Conservation (phyloP, 2,113 vertebrate species). For the Thalassoma bifasciatum region DNA sequence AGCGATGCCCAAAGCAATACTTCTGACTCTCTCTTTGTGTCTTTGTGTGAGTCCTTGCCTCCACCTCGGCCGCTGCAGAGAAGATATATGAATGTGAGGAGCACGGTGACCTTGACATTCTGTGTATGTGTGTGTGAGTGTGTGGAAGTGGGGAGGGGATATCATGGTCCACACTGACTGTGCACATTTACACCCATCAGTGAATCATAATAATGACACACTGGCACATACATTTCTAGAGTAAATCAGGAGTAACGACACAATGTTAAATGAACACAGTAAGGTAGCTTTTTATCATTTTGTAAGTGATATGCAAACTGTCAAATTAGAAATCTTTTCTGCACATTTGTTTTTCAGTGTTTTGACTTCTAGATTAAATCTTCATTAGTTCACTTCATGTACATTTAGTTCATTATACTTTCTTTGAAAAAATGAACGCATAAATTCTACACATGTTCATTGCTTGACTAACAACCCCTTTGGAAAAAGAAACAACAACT, state of each 20-base stretch:
- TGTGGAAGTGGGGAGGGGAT: constrained; percentile 33
- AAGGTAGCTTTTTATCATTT: neutral
- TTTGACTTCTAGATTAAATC: no score
- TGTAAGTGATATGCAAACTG: neutral
- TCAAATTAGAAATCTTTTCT: neutral
- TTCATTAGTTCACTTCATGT: neutral
- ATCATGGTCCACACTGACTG: constrained; percentile 25
- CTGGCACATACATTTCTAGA: constrained; percentile 2
- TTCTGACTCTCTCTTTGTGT: constrained; percentile 60
- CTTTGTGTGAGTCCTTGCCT: constrained; percentile 48
- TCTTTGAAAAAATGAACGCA: neutral
- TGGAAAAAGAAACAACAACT: neutral
- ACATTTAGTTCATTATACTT: neutral
- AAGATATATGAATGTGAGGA: constrained; percentile 70
- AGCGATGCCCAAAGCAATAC: constrained; percentile 36
- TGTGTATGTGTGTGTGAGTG: constrained; percentile 24
- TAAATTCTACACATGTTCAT: neutral
- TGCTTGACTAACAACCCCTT: neutral
- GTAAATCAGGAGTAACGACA: constrained; percentile 7
- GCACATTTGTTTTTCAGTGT: neutral
- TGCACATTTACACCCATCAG: constrained; percentile 28
- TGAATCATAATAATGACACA: constrained; percentile 40
- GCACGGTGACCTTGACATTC: constrained; percentile 72
- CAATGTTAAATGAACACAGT: neutral
- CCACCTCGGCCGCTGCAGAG: constrained; percentile 47